Percentiles rank a stretch among this genome's conserved stretches.
Evolutionary conservation across 2,113 vertebrate species (phyloP).

Genomic region (Hiodon tergisus): DNA sequence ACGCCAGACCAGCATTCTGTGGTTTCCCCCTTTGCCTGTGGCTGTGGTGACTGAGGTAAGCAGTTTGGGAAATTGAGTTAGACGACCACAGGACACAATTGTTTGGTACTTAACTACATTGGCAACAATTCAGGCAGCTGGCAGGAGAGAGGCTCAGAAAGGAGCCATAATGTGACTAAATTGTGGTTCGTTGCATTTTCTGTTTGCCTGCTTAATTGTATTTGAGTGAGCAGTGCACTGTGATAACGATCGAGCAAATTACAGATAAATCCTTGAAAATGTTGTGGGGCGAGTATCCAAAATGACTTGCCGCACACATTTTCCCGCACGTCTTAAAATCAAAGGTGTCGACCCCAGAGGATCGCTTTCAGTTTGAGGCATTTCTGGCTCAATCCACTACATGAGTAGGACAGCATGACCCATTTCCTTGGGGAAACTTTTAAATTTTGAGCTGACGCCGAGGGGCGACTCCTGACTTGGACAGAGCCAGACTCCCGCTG

Average conservation of each 20-base stretch:
- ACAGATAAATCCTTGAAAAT: background rate
- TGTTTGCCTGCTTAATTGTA: background rate
- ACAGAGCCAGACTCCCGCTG: background rate
- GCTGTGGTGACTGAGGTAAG: background rate
- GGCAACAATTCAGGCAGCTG: background rate
- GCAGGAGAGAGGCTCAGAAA: background rate
- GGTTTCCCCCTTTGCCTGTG: too few relatives aligned
- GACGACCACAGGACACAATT: background rate
- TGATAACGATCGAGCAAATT: background rate
- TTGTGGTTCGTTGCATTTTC: background rate
- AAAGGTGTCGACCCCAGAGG: too few relatives aligned
- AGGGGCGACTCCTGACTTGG: background rate
- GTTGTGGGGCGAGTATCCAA: background rate
- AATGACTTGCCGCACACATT: too few relatives aligned
- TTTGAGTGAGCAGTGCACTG: background rate
- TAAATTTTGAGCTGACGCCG: background rate
- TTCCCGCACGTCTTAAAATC: too few relatives aligned
- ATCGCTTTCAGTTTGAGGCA: too few relatives aligned
- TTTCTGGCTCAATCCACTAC: too few relatives aligned
- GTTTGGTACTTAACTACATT: background rate
- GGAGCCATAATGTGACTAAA: slow-evolving; percentile 5
- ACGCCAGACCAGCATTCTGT: background rate
- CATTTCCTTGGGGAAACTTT: too few relatives aligned
- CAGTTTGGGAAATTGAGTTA: background rate
- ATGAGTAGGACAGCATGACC: too few relatives aligned